Conservation (phyloP, 2,113 vertebrate species). For the Ceyx cyanopectus region DNA sequence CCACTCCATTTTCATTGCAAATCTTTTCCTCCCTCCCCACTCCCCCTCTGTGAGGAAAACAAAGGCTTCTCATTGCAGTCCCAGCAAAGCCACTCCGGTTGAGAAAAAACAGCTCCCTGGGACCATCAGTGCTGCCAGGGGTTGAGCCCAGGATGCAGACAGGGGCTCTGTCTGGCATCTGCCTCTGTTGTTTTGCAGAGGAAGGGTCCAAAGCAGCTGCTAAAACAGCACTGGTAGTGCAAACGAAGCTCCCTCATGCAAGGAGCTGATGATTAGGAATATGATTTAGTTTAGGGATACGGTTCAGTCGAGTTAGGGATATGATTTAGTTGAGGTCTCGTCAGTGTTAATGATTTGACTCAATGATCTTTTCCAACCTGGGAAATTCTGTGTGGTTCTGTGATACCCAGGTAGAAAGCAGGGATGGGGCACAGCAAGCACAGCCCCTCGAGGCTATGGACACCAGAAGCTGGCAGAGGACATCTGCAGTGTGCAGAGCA, state of each 20-base stretch:
- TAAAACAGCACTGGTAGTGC: not conserved
- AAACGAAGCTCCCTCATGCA: not conserved
- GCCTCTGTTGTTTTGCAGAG: not conserved
- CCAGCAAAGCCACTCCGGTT: not conserved
- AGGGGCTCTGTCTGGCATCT: too few species aligned
- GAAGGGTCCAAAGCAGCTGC: not conserved
- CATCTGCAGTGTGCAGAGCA: not conserved
- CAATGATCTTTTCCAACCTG: too few species aligned
- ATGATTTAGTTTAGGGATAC: too few species aligned
- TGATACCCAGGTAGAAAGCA: not conserved
- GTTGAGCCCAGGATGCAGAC: not conserved
- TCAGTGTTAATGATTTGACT: too few species aligned
- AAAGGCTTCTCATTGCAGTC: not conserved
- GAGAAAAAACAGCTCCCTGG: not conserved
- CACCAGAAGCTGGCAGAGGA: not conserved
- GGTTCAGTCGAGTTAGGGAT: too few species aligned
- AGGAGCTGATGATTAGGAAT: not conserved
- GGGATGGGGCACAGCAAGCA: not conserved
- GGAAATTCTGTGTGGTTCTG: too few species aligned
- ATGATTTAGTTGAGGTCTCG: too few species aligned
- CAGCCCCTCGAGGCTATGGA: accelerated
- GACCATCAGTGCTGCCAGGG: not conserved
- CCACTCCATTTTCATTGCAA: not conserved
- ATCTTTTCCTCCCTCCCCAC: not conserved
- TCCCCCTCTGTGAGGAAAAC: not conserved